Base-by-base conservation (phyloP, 1,140 invertebrate genomes). In the Holcopasites calliopsidis region DNA sequence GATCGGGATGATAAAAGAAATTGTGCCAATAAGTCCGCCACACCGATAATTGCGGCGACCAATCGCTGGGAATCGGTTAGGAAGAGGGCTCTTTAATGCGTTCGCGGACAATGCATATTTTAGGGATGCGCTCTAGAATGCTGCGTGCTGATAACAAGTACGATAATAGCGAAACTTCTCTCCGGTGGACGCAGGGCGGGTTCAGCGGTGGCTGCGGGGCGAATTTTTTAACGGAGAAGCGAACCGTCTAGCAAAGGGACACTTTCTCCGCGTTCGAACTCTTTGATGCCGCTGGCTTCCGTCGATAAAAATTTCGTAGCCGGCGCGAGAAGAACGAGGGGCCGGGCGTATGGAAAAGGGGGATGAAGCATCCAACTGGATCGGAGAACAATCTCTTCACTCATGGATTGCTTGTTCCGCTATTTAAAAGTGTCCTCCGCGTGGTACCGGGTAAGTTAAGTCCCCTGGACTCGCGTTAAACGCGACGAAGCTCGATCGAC, bases 341-440 rank as follows among this genome's bases (percentile, higher is more conserved):
- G 57, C 3, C 35, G 40, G 54, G 31, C 49, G 68, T 26, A 47
- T 52, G 76, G 60, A 21, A 50, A 50, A 47, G 49, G 72, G 74
- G 76, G 74, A 74, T 85, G 79, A 86, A 86, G 85, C 82, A 85
- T 86, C 76, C 82, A 85, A 81, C 75, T 71, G 70, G 81, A 76
- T 65, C 65, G 77, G 79, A 71, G 75, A 60, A 72, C 82, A 82
- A 82, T 84, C 82, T 79, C 83, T 85, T 79, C 80, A 77, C 55
- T 77, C 64, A 52, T 72, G 83, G 82, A 87, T 85, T 85, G 86
- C 86, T 87, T 86, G 86, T 87, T 86, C 86, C 85, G 83, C 86
- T 87, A 83, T 87, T 86, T 87, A 86, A 85, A 84, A 85, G 84
- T 85, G 80, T 81, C 77, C 77, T 80, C 72, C 64, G 68, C 40